These are phyloP conservation scores for Diloba caeruleocephala DNA, from an alignment of 2,888 invertebrate species.

Conservation along the genomic window DNA sequence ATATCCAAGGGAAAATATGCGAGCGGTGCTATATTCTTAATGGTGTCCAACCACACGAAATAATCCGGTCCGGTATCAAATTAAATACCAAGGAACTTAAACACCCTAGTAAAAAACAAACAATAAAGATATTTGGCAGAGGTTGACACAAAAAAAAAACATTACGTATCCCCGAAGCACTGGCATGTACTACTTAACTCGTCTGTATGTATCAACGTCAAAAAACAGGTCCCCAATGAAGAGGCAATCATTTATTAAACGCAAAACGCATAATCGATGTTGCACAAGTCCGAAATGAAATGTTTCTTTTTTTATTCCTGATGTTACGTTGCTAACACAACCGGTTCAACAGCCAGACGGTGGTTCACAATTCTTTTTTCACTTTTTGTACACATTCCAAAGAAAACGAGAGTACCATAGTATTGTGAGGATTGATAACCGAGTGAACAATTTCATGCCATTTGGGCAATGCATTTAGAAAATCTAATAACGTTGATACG, in stretches of 20 bases:
- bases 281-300: constrained; percentile 64
- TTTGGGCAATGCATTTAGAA: constrained; percentile 62
- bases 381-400: constrained; percentile 66
- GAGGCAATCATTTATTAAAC: constrained; percentile 47
- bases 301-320: constrained; percentile 54
- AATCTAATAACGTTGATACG: constrained; percentile 56
- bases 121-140: constrained; percentile 4
- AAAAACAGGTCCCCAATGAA: constrained; percentile 41
- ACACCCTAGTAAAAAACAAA: constrained; percentile 2
- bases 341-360: constrained; percentile 47
- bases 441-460: constrained; percentile 70
- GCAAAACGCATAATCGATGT: constrained; percentile 54
- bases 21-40: no score
- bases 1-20: no score
- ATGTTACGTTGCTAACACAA: constrained; percentile 58
- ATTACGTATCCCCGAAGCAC: constrained; percentile 23
- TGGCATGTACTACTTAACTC: constrained; percentile 18
- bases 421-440: constrained; percentile 62
- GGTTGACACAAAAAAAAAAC: constrained; percentile 10
- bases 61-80: no score
- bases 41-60: no score
- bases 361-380: constrained; percentile 41
- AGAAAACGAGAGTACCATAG: constrained; percentile 68
- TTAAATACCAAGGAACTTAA: no score
- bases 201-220: constrained; percentile 22